Base-by-base conservation (phyloP, 2,888 invertebrate species). In the Carabus problematicus region DNA sequence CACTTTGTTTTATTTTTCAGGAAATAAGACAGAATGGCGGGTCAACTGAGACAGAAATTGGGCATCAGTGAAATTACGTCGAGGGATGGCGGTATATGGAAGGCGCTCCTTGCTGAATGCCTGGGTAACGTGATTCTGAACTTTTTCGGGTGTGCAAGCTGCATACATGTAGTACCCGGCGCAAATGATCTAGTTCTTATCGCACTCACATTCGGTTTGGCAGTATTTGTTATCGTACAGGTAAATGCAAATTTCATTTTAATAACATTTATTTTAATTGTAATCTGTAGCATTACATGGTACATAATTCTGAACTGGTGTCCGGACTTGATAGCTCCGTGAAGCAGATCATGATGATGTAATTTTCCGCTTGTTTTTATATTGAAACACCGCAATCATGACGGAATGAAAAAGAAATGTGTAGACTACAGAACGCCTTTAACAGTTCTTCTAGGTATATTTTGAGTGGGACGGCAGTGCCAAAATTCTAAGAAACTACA, bases 81-180 rank as follows among this genome's bases (percentile, higher is more conserved):
- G 63, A 89, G 88, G 74, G 78, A 82, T 8, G 83, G 84, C n/a
- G 84, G 85, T 16, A 84, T 97, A 70, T 92, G 92, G 87, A 91
- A 90, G 76, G 91, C 94, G 0, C 83, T 96, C 18, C 81, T 94
- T 8, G 96, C 94, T 0, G 97, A 97, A 81, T 93, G 95, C 75
- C 79, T 97, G 8, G 97, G 95, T 40, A 95, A 92, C 72, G 82
- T 95, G 72, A 84, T 97, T 61, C 85, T 97, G 75, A 95, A 95
- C 78, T 89, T 96, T 80, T 92, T 97, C 76, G 96, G 94, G 3
- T 95, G 95, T 79, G 94, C 94, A 4, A 88, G 94, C 8, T 89
- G 89, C 75, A 84, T 90, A 67, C 86, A 86, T 76, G 82, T 88
- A 66, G 82, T 84, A 12, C 70, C 76, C 59, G 39, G 40, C 12